Conservation (phyloP, 2,113 vertebrate species). For the Cyanoliseus patagonus region DNA sequence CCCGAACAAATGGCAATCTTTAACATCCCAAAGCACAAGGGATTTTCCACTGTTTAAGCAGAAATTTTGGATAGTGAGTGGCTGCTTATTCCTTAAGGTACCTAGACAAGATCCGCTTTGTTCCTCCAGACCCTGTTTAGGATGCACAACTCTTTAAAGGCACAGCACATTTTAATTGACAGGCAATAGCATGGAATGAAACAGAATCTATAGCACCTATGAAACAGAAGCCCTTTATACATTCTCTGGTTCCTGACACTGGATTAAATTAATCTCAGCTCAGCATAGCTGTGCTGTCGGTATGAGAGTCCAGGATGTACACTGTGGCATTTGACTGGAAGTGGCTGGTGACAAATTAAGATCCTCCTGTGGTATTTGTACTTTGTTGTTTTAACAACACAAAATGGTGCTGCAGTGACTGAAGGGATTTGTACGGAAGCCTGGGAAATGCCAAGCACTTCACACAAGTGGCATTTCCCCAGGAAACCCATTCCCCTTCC, state of each 20-base stretch:
- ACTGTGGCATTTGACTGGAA: neutral
- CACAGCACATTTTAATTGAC: neutral
- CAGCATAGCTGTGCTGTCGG: neutral
- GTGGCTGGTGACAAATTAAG: neutral
- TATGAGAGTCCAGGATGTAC: neutral
- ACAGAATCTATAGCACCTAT: neutral
- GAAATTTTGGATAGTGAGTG: neutral
- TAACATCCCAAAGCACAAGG: neutral
- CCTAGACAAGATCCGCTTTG: neutral
- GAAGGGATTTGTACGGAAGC: neutral
- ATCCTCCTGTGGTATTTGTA: neutral
- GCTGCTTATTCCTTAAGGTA: neutral
- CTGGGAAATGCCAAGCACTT: neutral
- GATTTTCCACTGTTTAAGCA: neutral
- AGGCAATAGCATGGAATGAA: neutral
- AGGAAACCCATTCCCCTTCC: slow-evolving; percentile 17
- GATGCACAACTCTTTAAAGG: neutral
- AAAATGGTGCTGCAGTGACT: neutral
- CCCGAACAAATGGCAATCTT: neutral
- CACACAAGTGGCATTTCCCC: slow-evolving; percentile 46
- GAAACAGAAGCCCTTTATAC: neutral
- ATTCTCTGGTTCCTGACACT: neutral
- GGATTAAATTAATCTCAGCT: neutral
- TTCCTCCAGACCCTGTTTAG: neutral
- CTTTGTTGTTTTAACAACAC: neutral